These are phyloP conservation scores for Timandra comae DNA, from an alignment of 2,888 invertebrate species.

Conservation along the genomic window DNA sequence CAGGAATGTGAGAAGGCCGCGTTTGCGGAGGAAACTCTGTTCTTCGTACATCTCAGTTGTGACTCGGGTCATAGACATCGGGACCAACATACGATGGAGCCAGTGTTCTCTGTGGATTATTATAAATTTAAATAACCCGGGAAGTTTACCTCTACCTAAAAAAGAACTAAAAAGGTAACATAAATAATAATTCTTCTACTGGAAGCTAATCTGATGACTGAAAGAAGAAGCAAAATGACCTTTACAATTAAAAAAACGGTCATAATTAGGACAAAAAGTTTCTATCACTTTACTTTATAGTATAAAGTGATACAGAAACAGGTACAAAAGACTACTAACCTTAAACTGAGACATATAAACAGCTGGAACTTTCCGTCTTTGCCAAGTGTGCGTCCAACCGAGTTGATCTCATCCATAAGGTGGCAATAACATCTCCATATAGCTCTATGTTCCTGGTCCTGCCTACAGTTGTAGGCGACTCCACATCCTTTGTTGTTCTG, in stretches of 20 bases:
- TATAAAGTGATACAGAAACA: too few relatives aligned
- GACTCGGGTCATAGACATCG: conserved; percentile 92
- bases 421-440: conserved; percentile 93
- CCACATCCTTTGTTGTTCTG: conserved; percentile 51
- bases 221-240: too few relatives aligned
- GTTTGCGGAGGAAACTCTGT: conserved; percentile 93
- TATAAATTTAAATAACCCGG: too few relatives aligned
- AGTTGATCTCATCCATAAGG: conserved; percentile 91
- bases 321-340: too few relatives aligned
- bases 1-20: conserved; percentile 90
- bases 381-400: conserved; percentile 88
- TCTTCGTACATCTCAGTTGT: conserved; percentile 97
- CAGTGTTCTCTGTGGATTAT: conserved; percentile 86
- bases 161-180: too few relatives aligned
- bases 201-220: too few relatives aligned
- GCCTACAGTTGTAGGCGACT: conserved; percentile 61
- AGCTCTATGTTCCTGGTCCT: conserved; percentile 78
- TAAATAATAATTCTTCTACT: too few relatives aligned
- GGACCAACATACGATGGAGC: conserved; percentile 92
- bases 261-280: too few relatives aligned
- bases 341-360: conserved; percentile 94
- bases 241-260: too few relatives aligned
- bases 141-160: too few relatives aligned
- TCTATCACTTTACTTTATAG: too few relatives aligned
- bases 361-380: conserved; percentile 99